A percentile compares a stretch with the other conserved stretches of the same genome.
Conservation (phyloP, 2,113 vertebrate genomes). For the Vulpes vulpes region DNA sequence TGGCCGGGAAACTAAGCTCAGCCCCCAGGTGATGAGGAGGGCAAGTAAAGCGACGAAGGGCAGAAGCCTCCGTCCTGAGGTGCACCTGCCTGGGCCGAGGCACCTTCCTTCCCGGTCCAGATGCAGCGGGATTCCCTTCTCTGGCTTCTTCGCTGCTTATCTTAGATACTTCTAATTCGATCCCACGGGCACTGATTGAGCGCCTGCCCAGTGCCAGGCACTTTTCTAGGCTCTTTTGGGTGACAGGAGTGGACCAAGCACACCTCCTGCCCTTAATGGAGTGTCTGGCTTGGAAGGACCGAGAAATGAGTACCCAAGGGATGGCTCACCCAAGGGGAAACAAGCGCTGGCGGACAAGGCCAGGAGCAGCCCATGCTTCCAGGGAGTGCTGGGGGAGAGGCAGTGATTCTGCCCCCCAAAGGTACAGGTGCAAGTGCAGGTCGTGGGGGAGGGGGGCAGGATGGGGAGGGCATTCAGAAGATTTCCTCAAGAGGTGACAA, state of each 20-base stretch:
- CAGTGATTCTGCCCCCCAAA: background rate
- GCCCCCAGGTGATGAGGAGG: no score
- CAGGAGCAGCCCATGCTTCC: no score
- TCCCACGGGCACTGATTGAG: background rate
- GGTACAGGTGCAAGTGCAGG: background rate
- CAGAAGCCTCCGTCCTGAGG: rapidly evolving
- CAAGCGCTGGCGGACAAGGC: no score
- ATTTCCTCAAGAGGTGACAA: background rate
- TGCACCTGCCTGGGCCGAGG: background rate
- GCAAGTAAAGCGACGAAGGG: no score
- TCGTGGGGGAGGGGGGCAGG: rapidly evolving
- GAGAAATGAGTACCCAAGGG: background rate
- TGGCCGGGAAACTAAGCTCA: background rate
- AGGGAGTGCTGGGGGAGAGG: background rate
- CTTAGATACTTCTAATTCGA: background rate
- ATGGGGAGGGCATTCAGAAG: rapidly evolving
- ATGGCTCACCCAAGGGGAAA: rapidly evolving
- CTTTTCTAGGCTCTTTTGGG: background rate
- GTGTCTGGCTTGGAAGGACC: background rate
- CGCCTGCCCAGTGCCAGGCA: background rate
- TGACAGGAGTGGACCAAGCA: background rate
- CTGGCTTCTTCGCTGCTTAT: background rate
- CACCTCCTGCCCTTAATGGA: background rate
- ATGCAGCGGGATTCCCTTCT: background rate
- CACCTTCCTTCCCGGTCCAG: background rate